These are phyloP conservation scores for Trissolcus basalis DNA, from an alignment of 1,140 invertebrate species.

Conservation along the genomic window DNA sequence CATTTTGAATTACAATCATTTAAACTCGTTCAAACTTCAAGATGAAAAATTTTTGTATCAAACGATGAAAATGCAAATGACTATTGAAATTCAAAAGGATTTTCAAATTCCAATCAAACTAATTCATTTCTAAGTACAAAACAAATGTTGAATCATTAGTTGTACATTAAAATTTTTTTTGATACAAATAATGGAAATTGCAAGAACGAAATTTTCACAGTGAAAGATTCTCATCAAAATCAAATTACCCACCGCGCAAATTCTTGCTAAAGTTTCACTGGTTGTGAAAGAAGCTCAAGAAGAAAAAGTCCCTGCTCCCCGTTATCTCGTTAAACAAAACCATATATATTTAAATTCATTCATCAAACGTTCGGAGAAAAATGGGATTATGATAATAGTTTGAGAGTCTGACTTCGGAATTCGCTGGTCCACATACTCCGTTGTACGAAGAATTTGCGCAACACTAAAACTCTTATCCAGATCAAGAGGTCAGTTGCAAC, in stretches of 20 bases:
- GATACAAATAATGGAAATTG: conserved; percentile 4
- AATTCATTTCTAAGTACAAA: too few species aligned
- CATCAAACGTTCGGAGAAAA: too few species aligned
- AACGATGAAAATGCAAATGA: too few species aligned
- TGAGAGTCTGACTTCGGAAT: conserved; percentile 16
- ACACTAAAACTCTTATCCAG: conserved; percentile 43
- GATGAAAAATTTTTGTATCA: too few species aligned
- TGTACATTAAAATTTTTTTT: neutral
- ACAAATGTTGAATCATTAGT: neutral
- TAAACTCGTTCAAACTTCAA: too few species aligned
- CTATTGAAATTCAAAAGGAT: too few species aligned
- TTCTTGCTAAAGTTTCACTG: conserved; percentile 44
- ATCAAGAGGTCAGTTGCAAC: conserved; percentile 55
- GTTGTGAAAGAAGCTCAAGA: conserved; percentile 33
- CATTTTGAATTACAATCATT: too few species aligned
- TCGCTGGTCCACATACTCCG: conserved; percentile 27
- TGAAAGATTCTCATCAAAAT: conserved; percentile 55
- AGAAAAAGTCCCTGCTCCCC: conserved; percentile 25
- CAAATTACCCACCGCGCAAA: conserved; percentile 41
- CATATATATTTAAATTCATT: too few species aligned
- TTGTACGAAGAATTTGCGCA: conserved; percentile 47
- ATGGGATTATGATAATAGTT: neutral
- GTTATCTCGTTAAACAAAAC: neutral
- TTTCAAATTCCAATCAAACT: too few species aligned
- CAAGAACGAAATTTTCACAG: conserved; percentile 32